Evolutionary conservation across 53 echinoderm and acorn worm species (phyloP), one percentile per base, ranked within the genome.

Genomic region (Zoroaster sp.): DNA sequence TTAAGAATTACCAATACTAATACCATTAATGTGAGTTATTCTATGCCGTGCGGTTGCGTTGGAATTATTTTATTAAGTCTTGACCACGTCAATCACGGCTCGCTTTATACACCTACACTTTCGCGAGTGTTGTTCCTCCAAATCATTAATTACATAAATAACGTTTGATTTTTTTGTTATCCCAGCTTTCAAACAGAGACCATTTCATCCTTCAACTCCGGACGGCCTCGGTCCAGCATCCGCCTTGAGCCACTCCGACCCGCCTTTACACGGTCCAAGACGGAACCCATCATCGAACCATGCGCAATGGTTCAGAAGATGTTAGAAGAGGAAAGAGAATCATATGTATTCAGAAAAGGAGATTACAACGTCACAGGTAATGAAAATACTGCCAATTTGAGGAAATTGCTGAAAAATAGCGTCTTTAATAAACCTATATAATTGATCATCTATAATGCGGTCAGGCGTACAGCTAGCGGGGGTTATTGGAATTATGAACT

Each of bases 321-420:
- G 99, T 69, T 95, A 1, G 93, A 92, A 75, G 96, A 99, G 40
- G 99, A 99, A 69, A 80, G 94, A 78, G 94, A 95, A 44, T 96
- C 99, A 1, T 94, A 94, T 31, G 96, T 99, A 4, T 99, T 99
- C 78, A 89, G 99, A 55, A 83, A 83, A 44, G 99, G 99, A 39
- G 99, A 99, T 42, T 99, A 99, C 76, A 99, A 99, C 49, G 94
- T 98, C 15, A 94, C 89, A 68, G 69, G 96, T 96, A 38, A 88
- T 91, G 12, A 83, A 35, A 72, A 23, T n/a, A 30, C 10, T 0
- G 3, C 18, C 33, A 36, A 36, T 36, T 71, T 71, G 15, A 0
- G 17, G 35, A 5, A 34, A 33, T 71, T 71, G 18, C 17, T 70
- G 34, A 6, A 36, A 25, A 35, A 69, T 33, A 11, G 4, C n/a